phyloP scores from a whole-genome alignment of 2,888 invertebrate species.

The Pachymerium ferrugineum region DNA sequence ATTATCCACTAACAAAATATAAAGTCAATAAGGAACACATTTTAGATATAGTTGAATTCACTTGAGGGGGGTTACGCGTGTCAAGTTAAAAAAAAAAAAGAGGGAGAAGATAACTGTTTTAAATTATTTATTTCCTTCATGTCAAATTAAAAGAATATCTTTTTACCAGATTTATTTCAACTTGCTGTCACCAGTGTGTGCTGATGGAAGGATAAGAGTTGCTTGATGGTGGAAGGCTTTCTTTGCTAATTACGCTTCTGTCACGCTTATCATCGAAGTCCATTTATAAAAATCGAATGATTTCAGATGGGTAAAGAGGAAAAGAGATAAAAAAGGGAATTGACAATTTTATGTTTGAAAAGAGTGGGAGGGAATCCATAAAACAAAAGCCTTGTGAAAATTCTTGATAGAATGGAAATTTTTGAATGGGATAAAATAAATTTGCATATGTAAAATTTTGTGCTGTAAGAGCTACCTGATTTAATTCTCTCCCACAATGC shows the following conservation, averaged over 20 bases:
- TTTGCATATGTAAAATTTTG: no score
- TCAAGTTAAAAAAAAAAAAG: background rate
- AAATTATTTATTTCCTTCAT: constrained; percentile 1
- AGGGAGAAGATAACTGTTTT: background rate
- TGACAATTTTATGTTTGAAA: constrained; percentile 10
- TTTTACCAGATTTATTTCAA: background rate
- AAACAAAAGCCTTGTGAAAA: background rate
- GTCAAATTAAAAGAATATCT: background rate
- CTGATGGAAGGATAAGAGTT: constrained; percentile 3
- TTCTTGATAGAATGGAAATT: background rate
- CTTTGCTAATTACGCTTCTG: background rate
- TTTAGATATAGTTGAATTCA: background rate
- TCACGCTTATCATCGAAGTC: background rate
- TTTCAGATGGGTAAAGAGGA: background rate
- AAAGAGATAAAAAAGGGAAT: background rate
- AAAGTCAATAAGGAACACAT: constrained; percentile 6
- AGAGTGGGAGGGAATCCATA: background rate
- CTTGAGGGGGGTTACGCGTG: no score
- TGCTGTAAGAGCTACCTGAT: no score
- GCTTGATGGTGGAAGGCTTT: background rate
- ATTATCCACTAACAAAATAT: background rate
- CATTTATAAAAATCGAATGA: no score
- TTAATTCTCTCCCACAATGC: no score
- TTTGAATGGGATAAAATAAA: background rate
- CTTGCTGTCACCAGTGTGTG: constrained; percentile 3